Conservation (phyloP, 2,113 vertebrate species). For the Leucoraja erinaceus region DNA sequence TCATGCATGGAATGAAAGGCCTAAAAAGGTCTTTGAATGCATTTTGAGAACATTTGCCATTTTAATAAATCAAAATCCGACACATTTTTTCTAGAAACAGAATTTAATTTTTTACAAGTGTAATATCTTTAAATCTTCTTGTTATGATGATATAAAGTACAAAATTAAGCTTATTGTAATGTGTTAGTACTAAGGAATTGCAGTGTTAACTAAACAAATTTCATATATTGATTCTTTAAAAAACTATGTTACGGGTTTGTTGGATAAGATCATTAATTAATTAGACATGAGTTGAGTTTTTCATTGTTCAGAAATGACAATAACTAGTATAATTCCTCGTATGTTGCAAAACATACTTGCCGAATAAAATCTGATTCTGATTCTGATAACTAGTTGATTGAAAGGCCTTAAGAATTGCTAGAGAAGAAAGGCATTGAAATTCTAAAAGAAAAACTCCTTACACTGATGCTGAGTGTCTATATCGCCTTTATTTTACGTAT, state of each 20-base stretch:
- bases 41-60: neutral
- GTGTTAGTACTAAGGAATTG: neutral
- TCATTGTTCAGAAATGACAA: neutral
- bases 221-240: neutral
- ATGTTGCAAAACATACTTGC: too few species aligned
- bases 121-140: neutral
- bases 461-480: too few species aligned
- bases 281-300: neutral
- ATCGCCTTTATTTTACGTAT: neutral
- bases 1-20: neutral
- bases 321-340: too few species aligned
- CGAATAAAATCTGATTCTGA: too few species aligned
- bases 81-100: neutral
- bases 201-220: neutral
- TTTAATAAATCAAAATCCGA: constrained; percentile 3
- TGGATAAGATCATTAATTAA: neutral
- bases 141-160: neutral
- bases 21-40: neutral
- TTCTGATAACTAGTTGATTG: neutral
- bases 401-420: neutral
- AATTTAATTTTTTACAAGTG: neutral
- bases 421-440: neutral
- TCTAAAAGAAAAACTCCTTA: neutral
- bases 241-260: neutral
- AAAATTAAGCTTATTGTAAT: neutral